phyloP scores from a whole-genome alignment of 2,888 invertebrate genomes.

The Lochmaea capreae region DNA sequence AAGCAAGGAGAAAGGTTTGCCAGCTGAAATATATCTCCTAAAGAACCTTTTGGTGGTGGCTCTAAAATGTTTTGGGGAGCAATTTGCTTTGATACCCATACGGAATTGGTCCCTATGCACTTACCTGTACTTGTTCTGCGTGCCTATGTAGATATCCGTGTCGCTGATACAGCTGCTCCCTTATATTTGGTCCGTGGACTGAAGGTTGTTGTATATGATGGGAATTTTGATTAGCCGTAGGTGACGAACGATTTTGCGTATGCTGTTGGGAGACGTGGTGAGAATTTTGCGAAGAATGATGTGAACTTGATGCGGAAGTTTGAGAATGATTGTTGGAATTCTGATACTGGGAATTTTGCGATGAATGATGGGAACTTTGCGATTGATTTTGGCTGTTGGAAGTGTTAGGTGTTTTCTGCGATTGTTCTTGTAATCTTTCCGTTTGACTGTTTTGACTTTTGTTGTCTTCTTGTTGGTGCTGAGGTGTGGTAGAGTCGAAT shows the following conservation, averaged over 20 bases:
- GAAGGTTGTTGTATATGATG: conserved; percentile 27
- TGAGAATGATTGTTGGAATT: conserved; percentile 48
- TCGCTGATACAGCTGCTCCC: conserved; percentile 60
- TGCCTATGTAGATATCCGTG: conserved; percentile 63
- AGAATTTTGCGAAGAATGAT: conserved; percentile 38
- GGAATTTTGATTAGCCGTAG: conserved; percentile 21
- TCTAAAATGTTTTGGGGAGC: too few species aligned
- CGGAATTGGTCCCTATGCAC: too few species aligned
- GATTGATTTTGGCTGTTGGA: conserved; percentile 27
- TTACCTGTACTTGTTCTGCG: conserved; percentile 64
- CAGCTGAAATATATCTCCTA: too few species aligned
- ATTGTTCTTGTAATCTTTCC: conserved; percentile 55
- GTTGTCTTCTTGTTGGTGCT: conserved; percentile 64
- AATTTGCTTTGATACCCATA: too few species aligned
- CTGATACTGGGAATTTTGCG: conserved; percentile 9
- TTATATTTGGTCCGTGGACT: conserved; percentile 39
- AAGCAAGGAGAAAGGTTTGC: too few species aligned
- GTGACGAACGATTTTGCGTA: conserved; percentile 27
- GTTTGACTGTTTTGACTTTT: conserved; percentile 66
- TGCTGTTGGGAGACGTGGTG: conserved; percentile 18
- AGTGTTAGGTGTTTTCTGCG: conserved; percentile 41
- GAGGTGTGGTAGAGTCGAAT: conserved; percentile 61
- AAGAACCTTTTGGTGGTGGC: too few species aligned
- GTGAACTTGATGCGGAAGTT: conserved; percentile 9
- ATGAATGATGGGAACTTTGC: conserved; percentile 17